Conservation (phyloP, 2,888 invertebrate genomes). For the Philereme transversata region DNA sequence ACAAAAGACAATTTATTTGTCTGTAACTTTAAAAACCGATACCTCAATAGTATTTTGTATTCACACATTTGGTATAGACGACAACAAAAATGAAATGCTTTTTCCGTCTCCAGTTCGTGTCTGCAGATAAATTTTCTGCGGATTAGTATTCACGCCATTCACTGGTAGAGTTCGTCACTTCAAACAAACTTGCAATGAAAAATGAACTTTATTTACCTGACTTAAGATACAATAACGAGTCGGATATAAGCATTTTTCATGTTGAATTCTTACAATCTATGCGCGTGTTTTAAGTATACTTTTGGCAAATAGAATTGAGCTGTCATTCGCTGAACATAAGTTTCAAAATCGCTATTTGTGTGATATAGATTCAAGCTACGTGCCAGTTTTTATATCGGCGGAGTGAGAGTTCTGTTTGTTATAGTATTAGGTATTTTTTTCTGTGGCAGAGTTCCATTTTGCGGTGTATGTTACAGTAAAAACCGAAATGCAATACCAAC, state of each 20-base stretch:
- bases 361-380: no score
- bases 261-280: no score
- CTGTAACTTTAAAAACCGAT: no score
- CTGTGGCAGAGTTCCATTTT: conserved; percentile 24
- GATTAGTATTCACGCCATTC: conserved; percentile 28
- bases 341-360: no score
- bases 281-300: no score
- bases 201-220: neutral
- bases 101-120: conserved; percentile 19
- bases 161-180: conserved; percentile 6
- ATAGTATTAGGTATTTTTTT: neutral
- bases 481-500: conserved; percentile 36
- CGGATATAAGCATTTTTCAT: no score
- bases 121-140: conserved; percentile 25
- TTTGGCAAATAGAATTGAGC: no score
- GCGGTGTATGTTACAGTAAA: conserved; percentile 31
- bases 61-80: neutral
- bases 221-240: neutral
- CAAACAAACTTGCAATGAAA: neutral
- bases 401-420: no score
- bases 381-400: no score
- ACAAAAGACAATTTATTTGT: no score
- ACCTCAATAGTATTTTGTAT: no score
- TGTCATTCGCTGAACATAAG: no score
- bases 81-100: conserved; percentile 22